A percentile compares a stretch with the other conserved stretches of the same genome.
phyloP scores from a whole-genome alignment of 2,113 vertebrate genomes.

The Camelus dromedarius region DNA sequence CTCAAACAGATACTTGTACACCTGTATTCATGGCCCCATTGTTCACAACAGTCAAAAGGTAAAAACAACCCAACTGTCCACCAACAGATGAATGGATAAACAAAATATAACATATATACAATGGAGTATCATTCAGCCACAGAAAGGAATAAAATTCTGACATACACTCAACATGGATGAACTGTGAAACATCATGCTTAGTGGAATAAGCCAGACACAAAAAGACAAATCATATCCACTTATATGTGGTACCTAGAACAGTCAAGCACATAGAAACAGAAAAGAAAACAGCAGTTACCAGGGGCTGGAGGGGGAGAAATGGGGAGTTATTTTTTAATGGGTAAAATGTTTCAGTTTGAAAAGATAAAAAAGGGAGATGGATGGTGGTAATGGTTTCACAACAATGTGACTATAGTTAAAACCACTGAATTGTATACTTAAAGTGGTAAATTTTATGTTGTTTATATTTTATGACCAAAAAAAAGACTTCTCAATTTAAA shows the following conservation, averaged over 20 bases:
- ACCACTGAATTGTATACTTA: not conserved
- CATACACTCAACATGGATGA: not conserved
- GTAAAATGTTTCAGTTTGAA: not conserved
- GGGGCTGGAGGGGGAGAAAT: not conserved
- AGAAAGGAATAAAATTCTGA: slow-evolving; percentile 5
- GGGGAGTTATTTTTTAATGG: not conserved
- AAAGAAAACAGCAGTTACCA: not conserved
- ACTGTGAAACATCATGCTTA: not conserved
- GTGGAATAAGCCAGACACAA: not conserved
- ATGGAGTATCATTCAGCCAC: not conserved
- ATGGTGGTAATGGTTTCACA: not conserved
- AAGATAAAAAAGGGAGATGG: not conserved
- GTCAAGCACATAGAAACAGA: not conserved
- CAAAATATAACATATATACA: not conserved
- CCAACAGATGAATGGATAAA: not conserved
- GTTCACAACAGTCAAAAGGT: not conserved
- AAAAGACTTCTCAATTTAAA: not conserved
- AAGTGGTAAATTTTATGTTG: not conserved
- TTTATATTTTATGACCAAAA: not conserved
- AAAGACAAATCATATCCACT: not conserved
- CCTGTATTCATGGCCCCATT: not conserved
- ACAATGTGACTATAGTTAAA: not conserved
- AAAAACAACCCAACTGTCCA: not conserved
- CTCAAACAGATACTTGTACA: not conserved
- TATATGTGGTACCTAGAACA: not conserved